Base-by-base conservation (phyloP, 1,140 invertebrate genomes). In the Aphidius ervi region DNA sequence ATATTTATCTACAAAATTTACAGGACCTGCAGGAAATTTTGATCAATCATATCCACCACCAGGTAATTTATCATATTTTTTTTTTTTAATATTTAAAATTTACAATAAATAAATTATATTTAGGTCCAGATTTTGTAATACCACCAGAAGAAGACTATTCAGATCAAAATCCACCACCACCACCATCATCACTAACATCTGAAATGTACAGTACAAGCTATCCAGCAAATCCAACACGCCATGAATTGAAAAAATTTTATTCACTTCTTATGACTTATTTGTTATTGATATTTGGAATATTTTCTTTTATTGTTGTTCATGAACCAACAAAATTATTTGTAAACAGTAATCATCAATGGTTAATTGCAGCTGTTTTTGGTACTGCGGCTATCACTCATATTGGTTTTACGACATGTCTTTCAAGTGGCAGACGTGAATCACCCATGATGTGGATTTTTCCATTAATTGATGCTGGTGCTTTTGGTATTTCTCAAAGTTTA, bases 391-490 rank as follows among this genome's bases (percentile, higher is more conserved):
- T 94, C 1, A 82, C 88, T 9, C 76, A 97, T 60, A 87, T 98
- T 50, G 83, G 85, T 10, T 83, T 84, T 10, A 86, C 98, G 85
- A 87, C 91, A 6, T 98, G 95, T 73, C 98, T 93, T 79, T 85
- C 85, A 46, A 85, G 83, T 70, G 86, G 97, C 0, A 83, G 95
- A 48, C 85, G 95, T 39, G 87, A 87, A 69, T 84, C 88, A 46
- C 96, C 95, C 0, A 87, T 86, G 72, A 99, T 98, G 74, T 91
- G 92, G 70, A 88, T 99, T 49, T 90, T 96, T 71, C 81, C 98
- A 3, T 84, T 82, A 7, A 65, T 97, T 1, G 98, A 98, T 73
- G 94, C 93, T 0, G 9, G 87, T 0, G 90, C 88, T 2, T 86
- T 94, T 82, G 84, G 85, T 41, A 90, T 94, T 68, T 70, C 94